phyloP scores from a whole-genome alignment of 1,140 invertebrate species.

The Amphibalanus amphitrite region DNA sequence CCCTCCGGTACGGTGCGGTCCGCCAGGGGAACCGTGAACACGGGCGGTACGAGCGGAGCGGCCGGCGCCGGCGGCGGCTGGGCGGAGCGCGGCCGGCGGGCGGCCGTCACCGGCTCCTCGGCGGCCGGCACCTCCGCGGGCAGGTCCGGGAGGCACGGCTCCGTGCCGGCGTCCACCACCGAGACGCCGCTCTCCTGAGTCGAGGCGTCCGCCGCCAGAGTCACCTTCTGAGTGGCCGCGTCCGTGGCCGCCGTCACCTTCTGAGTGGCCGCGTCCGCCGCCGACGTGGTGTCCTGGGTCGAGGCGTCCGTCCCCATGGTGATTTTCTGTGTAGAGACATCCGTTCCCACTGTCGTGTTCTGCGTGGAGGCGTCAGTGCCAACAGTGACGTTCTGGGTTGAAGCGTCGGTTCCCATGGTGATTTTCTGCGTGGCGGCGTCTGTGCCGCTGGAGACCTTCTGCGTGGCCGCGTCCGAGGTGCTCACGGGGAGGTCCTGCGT shows the following conservation, averaged over 20 bases:
- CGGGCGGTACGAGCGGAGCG: constrained; percentile 28
- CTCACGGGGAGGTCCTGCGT: not conserved
- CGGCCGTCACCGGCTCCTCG: constrained; percentile 16
- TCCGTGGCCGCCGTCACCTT: too few species aligned
- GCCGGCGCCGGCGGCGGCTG: constrained; percentile 20
- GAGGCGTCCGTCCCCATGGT: too few species aligned
- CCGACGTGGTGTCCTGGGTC: too few species aligned
- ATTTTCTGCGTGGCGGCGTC: not conserved
- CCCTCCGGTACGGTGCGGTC: constrained; percentile 45
- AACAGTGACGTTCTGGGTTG: too few species aligned
- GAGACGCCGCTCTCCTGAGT: not conserved
- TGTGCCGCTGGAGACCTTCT: not conserved
- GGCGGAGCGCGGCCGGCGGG: constrained; percentile 20
- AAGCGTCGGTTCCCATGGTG: too few species aligned
- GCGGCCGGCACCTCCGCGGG: too few species aligned
- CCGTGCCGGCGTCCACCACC: not conserved
- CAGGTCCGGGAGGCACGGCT: constrained; percentile 7
- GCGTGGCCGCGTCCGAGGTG: not conserved
- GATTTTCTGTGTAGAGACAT: too few species aligned
- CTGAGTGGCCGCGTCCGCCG: too few species aligned
- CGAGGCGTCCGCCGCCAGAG: too few species aligned
- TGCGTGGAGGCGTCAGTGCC: too few species aligned
- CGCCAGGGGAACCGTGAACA: constrained; percentile 43
- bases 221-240: too few species aligned
- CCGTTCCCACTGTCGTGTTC: too few species aligned